Conservation (phyloP, 2,113 vertebrate genomes). For the Oryctolagus cuniculus region mOryCun1.1 NC_091436.1:28938501-28939000, state of each 20-base stretch:
- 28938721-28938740: constrained; percentile 2
- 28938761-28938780: background rate
- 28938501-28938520: background rate
- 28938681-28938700: background rate
- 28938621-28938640: constrained; percentile 39
- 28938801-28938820: background rate
- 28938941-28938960: background rate
- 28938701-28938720: background rate
- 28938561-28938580: background rate
- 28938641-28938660: constrained; percentile 6
- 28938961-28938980: background rate
- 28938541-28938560: background rate
- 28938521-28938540: background rate
- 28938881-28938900: background rate
- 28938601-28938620: constrained; percentile 28
- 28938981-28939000: too few relatives aligned
- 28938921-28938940: background rate
- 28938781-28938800: background rate
- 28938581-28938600: background rate
- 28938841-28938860: background rate
- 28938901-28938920: background rate
- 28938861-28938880: background rate
- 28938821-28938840: background rate
- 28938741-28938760: background rate
- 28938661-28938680: background rate